Evolutionary conservation across 1,140 invertebrate genomes (phyloP).

Genomic region (Propsilocerus akamusi): DNA sequence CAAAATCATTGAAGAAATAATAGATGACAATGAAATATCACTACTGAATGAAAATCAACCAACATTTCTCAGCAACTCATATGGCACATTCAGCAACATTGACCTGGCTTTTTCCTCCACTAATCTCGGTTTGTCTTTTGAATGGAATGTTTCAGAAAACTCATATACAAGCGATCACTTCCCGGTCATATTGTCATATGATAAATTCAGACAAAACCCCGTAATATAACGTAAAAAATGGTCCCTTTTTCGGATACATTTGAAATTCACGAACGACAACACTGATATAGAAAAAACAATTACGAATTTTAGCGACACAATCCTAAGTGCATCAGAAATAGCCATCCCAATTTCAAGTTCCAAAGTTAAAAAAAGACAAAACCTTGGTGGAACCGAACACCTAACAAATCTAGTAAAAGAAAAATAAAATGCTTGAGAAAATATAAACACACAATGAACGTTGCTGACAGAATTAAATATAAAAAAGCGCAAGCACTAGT

Average conservation of each 20-base stretch:
- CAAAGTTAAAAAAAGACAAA: background rate
- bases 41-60: background rate
- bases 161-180: conserved; percentile 7
- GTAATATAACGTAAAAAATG: background rate
- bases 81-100: background rate
- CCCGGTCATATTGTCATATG: conserved; percentile 4
- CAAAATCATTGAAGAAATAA: background rate
- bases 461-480: background rate
- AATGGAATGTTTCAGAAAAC: conserved; percentile 6
- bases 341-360: background rate
- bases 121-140: background rate
- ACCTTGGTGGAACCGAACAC: background rate
- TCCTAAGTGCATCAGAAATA: no score
- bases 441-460: background rate
- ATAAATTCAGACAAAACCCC: background rate
- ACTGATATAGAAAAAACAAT: conserved; percentile 4
- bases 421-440: background rate
- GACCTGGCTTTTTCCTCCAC: background rate
- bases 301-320: conserved; percentile 4
- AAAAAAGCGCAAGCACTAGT: background rate
- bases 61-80: background rate
- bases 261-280: background rate
- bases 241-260: background rate
- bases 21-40: background rate
- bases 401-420: background rate